A percentile compares a stretch with the other conserved stretches of the same genome.
These are phyloP conservation scores for Salvelinus fontinalis DNA, from an alignment of 2,113 vertebrate species.

Conservation along the genomic window DNA sequence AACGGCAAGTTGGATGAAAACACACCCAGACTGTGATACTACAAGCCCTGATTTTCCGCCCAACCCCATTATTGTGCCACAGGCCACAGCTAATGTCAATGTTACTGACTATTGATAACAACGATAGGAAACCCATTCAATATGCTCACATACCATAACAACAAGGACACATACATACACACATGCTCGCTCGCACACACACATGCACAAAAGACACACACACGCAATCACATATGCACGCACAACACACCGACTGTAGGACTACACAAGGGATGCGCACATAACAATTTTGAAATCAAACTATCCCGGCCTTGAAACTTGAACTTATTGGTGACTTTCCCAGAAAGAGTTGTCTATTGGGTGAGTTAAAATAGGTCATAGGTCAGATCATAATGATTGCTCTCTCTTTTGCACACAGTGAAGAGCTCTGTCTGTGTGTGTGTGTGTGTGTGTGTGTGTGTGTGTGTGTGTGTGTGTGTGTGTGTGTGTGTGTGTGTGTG, in stretches of 20 bases:
- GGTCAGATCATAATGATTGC: conserved; percentile 10
- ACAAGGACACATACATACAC: no score
- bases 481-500: no score
- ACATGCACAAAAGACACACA: no score
- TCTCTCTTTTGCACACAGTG: not conserved
- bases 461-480: no score
- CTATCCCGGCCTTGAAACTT: conserved; percentile 33
- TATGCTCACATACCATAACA: no score
- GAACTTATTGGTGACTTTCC: conserved; percentile 30
- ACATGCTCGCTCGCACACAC: no score
- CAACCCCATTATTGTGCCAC: conserved; percentile 17
- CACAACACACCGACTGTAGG: no score
- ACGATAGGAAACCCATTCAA: no score
- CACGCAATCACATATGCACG: no score
- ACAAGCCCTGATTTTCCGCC: conserved; percentile 35
- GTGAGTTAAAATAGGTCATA: conserved; percentile 16
- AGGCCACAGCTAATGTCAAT: conserved; percentile 29
- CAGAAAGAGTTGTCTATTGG: not conserved
- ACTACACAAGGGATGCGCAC: not conserved
- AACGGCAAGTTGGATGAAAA: conserved; percentile 28
- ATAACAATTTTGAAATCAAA: conserved; percentile 24
- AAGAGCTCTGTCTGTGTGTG: no score
- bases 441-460: no score
- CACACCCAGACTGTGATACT: conserved; percentile 47
- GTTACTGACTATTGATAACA: not conserved